Conservation (phyloP, 2,888 invertebrate genomes). For the Crocallis elinguaria region DNA sequence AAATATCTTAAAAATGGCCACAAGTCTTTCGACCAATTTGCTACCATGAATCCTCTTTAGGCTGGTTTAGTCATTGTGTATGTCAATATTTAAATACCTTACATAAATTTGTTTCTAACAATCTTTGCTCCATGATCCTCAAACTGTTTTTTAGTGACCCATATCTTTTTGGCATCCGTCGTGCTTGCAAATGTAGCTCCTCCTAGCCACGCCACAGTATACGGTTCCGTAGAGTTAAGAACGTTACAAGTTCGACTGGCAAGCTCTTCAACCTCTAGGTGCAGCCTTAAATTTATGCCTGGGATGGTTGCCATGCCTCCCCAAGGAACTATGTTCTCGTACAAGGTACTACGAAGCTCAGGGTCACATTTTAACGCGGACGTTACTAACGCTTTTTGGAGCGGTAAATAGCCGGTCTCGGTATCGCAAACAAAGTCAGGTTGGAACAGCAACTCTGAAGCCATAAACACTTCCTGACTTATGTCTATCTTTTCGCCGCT, state of each 20-base stretch:
- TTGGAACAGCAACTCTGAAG: conserved; percentile 62
- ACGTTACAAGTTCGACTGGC: conserved; percentile 48
- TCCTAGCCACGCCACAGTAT: conserved; percentile 66
- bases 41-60: too few relatives aligned
- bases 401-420: conserved; percentile 41
- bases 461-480: conserved; percentile 57
- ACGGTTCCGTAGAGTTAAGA: conserved; percentile 53
- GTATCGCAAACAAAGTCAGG: conserved; percentile 50
- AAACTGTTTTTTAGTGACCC: conserved; percentile 63
- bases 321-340: conserved; percentile 54
- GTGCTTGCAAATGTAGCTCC: conserved; percentile 69
- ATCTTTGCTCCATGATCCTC: conserved; percentile 67
- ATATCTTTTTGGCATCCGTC: conserved; percentile 52
- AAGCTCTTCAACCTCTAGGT: conserved; percentile 49
- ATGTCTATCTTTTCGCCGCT: conserved; percentile 58
- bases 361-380: conserved; percentile 60
- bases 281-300: conserved; percentile 57
- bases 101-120: conserved; percentile 63
- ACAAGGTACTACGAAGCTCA: conserved; percentile 54
- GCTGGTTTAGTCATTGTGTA: too few relatives aligned
- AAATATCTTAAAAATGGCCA: too few relatives aligned
- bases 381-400: conserved; percentile 54
- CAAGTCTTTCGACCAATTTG: too few relatives aligned
- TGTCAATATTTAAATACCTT: background rate
- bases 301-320: conserved; percentile 63